Percentiles rank a stretch among this genome's conserved stretches.
Conservation (phyloP, 1,140 invertebrate genomes). For the Drosophila prosaltans region DNA sequence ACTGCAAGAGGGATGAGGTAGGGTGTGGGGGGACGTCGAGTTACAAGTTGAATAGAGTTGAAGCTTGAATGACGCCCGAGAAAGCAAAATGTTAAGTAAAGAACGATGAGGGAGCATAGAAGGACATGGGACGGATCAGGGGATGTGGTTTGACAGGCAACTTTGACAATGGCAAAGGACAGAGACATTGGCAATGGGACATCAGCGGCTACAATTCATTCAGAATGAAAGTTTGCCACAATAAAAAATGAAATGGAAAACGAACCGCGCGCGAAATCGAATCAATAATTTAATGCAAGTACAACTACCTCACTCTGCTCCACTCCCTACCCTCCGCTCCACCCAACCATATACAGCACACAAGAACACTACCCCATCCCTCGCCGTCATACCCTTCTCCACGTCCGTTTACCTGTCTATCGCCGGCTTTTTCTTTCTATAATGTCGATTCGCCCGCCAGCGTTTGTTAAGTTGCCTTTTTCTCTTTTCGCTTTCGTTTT, state of each 20-base stretch:
- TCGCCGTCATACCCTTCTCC: background rate
- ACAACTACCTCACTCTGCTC: background rate
- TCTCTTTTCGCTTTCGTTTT: background rate
- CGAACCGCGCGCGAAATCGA: slow-evolving; percentile 71
- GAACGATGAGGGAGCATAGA: too few species aligned
- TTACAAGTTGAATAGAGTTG: background rate
- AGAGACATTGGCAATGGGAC: slow-evolving; percentile 3
- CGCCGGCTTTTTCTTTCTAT: slow-evolving; percentile 7
- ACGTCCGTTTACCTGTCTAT: background rate
- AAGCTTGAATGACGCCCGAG: background rate
- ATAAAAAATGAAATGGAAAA: slow-evolving; percentile 49
- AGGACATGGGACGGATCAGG: too few species aligned
- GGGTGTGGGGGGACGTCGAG: background rate
- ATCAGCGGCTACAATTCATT: slow-evolving; percentile 61
- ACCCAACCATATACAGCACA: too few species aligned
- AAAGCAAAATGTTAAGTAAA: background rate
- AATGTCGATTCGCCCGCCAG: slow-evolving; percentile 2
- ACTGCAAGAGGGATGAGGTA: slow-evolving; percentile 1
- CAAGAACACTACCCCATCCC: too few species aligned
- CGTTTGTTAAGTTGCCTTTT: slow-evolving; percentile 9
- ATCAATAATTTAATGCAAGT: slow-evolving; percentile 81
- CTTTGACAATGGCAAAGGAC: slow-evolving; percentile 56
- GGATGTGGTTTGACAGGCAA: slow-evolving; percentile 21
- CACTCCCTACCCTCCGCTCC: background rate
- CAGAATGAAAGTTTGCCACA: slow-evolving; percentile 68